phyloP scores from a whole-genome alignment of 2,888 invertebrate species.

The Trachelus troglodyta region DNA sequence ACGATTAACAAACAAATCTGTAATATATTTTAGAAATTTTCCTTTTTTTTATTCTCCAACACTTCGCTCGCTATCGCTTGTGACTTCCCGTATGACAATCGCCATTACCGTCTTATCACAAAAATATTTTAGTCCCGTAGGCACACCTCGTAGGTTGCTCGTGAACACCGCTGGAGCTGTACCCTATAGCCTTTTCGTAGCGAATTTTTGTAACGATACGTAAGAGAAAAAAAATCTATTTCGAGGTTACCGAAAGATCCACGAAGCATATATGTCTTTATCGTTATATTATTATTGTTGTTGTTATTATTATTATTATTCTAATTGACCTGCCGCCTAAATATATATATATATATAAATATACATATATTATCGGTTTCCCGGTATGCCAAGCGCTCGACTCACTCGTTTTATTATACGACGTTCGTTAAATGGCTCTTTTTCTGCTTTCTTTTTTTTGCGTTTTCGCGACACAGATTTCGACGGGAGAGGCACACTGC shows the following conservation, averaged over 20 bases:
- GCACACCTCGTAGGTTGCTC: slow-evolving; percentile 65
- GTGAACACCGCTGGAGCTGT: slow-evolving; percentile 63
- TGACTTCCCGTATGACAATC: not conserved
- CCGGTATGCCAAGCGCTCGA: slow-evolving; percentile 13
- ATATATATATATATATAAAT: no score
- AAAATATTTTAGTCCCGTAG: slow-evolving; percentile 45
- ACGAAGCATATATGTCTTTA: slow-evolving; percentile 11
- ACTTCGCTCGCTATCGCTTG: not conserved
- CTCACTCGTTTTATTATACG: not conserved
- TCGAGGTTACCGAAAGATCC: slow-evolving; percentile 1
- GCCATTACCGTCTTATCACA: not conserved
- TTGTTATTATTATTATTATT: not conserved
- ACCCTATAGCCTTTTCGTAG: slow-evolving; percentile 50
- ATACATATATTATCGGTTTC: slow-evolving; percentile 5
- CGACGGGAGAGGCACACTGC: slow-evolving; percentile 62
- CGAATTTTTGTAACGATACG: slow-evolving; percentile 41
- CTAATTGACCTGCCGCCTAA: not conserved
- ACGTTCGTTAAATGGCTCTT: not conserved
- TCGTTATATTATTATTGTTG: slow-evolving; percentile 17
- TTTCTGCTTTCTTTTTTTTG: slow-evolving; percentile 2
- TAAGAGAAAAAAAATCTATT: slow-evolving; percentile 1
- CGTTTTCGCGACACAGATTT: slow-evolving; percentile 50
- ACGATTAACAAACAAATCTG: not conserved
- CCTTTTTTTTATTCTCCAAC: not conserved
- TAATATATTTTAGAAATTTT: not conserved